phyloP scores from a whole-genome alignment of 2,888 invertebrate genomes.

The Acanthosoma haemorrhoidale region DNA sequence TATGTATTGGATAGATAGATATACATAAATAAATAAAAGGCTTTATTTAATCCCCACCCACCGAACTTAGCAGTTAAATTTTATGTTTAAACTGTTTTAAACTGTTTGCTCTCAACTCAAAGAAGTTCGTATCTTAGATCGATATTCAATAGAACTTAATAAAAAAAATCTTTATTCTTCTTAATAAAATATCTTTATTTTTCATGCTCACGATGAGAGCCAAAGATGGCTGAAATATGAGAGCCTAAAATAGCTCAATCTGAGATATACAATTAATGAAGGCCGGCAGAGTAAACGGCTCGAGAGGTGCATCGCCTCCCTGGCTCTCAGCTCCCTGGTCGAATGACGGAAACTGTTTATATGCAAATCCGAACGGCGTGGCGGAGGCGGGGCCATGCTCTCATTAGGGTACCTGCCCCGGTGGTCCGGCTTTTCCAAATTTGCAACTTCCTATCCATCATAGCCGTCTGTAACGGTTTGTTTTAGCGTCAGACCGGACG shows the following conservation, averaged over 20 bases:
- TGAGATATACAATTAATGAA: not conserved
- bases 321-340: not conserved
- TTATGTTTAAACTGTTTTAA: too few relatives aligned
- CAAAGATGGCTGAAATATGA: not conserved
- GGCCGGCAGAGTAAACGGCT: not conserved
- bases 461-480: not conserved
- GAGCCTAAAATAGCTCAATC: not conserved
- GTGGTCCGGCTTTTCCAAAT: not conserved
- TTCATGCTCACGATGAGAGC: not conserved
- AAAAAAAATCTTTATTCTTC: too few relatives aligned
- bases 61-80: too few relatives aligned
- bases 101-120: too few relatives aligned
- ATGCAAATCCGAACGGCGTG: not conserved
- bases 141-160: too few relatives aligned
- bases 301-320: not conserved
- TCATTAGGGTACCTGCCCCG: not conserved
- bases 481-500: not conserved
- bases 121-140: too few relatives aligned
- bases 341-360: constrained; percentile 7
- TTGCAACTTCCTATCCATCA: not conserved
- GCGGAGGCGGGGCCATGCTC: not conserved
- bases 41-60: too few relatives aligned
- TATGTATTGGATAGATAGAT: too few relatives aligned
- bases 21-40: too few relatives aligned
- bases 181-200: too few relatives aligned